A percentile compares a stretch with the other conserved stretches of the same genome.
Evolutionary conservation across 2,888 invertebrate species (phyloP).

Genomic region (Subacronicta megacephala): DNA sequence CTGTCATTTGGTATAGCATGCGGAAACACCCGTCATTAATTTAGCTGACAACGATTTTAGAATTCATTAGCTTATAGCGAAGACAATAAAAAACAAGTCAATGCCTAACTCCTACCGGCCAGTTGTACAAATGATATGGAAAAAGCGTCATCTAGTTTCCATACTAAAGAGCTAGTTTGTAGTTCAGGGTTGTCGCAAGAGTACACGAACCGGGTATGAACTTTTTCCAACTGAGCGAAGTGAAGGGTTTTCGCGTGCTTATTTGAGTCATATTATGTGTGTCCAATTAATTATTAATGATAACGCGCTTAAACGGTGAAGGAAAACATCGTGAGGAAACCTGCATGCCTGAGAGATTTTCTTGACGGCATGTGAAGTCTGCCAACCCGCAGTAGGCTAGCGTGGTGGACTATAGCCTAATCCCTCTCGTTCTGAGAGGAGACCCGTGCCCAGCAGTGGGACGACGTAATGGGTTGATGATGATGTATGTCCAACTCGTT

Average conservation of each 20-base stretch:
- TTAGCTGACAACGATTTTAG: slow-evolving; percentile 35
- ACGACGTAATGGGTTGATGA: too few relatives aligned
- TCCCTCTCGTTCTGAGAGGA: too few relatives aligned
- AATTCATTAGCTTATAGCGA: slow-evolving; percentile 42
- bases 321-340: too few relatives aligned
- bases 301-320: too few relatives aligned
- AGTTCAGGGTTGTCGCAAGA: slow-evolving; percentile 34
- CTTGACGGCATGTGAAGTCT: too few relatives aligned
- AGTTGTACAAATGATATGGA: slow-evolving; percentile 52
- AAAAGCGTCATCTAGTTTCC: slow-evolving; percentile 57
- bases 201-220: background rate
- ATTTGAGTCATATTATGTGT: too few relatives aligned
- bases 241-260: background rate
- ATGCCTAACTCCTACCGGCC: slow-evolving; percentile 20
- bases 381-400: too few relatives aligned
- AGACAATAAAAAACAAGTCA: slow-evolving; percentile 44
- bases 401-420: too few relatives aligned
- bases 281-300: too few relatives aligned
- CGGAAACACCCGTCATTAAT: slow-evolving; percentile 34
- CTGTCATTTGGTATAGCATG: slow-evolving; percentile 16
- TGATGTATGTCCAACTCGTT: too few relatives aligned
- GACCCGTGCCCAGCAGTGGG: too few relatives aligned
- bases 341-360: too few relatives aligned
- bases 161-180: slow-evolving; percentile 42
- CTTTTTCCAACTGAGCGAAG: background rate